These are phyloP conservation scores for Microplitis manilae DNA, from an alignment of 2,888 invertebrate genomes.

Conservation along the genomic window DNA sequence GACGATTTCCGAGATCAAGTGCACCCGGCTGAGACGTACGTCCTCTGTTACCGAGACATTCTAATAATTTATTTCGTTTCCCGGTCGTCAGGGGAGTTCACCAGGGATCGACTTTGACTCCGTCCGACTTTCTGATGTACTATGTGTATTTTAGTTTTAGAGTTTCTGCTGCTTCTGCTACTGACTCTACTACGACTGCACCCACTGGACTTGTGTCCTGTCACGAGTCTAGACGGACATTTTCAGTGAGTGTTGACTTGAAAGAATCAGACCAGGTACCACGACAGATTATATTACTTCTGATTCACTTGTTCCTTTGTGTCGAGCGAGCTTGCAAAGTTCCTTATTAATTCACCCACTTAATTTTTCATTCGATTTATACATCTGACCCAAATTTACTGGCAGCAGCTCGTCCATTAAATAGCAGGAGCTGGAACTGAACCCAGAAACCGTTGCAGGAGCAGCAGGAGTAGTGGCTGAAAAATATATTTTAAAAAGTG, in stretches of 20 bases:
- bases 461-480: too few species aligned
- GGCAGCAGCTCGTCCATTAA: too few species aligned
- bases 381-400: too few species aligned
- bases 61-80: constrained; percentile 68
- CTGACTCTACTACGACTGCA: too few species aligned
- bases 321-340: background rate
- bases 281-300: constrained; percentile 6
- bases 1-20: constrained; percentile 44
- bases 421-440: too few species aligned
- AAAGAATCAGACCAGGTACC: constrained; percentile 8
- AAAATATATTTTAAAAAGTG: too few species aligned
- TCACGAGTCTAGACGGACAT: constrained; percentile 12
- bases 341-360: background rate
- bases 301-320: constrained; percentile 13
- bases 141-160: constrained; percentile 18
- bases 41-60: constrained; percentile 51
- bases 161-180: constrained; percentile 13
- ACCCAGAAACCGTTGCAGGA: too few species aligned
- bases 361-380: background rate
- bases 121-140: background rate
- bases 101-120: constrained; percentile 55
- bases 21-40: constrained; percentile 41
- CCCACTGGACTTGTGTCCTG: constrained; percentile 8
- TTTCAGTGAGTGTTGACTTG: constrained; percentile 4
- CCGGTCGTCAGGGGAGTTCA: background rate